phyloP scores from a whole-genome alignment of 2,888 invertebrate species.

The Nycteola revayana region DNA sequence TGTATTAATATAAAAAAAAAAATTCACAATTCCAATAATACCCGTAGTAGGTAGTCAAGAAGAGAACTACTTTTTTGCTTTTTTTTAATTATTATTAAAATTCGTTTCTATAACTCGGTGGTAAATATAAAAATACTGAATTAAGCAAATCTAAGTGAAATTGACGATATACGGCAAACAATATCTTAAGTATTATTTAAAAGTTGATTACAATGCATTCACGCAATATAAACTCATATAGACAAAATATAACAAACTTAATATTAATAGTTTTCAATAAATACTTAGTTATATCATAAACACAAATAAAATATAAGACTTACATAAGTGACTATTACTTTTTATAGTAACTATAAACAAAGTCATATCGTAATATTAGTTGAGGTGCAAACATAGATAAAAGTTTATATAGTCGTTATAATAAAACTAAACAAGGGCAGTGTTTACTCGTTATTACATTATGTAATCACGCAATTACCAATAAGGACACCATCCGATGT shows the following conservation, averaged over 20 bases:
- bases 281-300: constrained; percentile 21
- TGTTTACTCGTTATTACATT: constrained; percentile 19
- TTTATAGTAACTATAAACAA: constrained; percentile 23
- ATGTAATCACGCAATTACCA: constrained; percentile 72
- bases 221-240: constrained; percentile 12
- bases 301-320: constrained; percentile 30
- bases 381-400: constrained; percentile 22
- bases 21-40: too few species aligned
- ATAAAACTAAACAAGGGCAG: constrained; percentile 17
- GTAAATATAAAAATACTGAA: constrained; percentile 27
- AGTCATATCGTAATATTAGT: constrained; percentile 7
- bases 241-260: constrained; percentile 23
- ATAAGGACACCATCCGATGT: constrained; percentile 98
- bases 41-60: constrained; percentile 14
- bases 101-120: constrained; percentile 23
- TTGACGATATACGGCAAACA: too few species aligned
- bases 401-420: constrained; percentile 9
- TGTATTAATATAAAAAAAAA: too few species aligned
- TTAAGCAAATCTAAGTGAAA: constrained; percentile 10
- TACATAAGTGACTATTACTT: constrained; percentile 26
- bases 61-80: constrained; percentile 1
- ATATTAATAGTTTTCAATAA: constrained; percentile 18
- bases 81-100: too few species aligned
- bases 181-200: constrained; percentile 4
- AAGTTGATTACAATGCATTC: too few species aligned